Conservation (phyloP, 2,113 vertebrate genomes). For the Eonycteris spelaea region DNA sequence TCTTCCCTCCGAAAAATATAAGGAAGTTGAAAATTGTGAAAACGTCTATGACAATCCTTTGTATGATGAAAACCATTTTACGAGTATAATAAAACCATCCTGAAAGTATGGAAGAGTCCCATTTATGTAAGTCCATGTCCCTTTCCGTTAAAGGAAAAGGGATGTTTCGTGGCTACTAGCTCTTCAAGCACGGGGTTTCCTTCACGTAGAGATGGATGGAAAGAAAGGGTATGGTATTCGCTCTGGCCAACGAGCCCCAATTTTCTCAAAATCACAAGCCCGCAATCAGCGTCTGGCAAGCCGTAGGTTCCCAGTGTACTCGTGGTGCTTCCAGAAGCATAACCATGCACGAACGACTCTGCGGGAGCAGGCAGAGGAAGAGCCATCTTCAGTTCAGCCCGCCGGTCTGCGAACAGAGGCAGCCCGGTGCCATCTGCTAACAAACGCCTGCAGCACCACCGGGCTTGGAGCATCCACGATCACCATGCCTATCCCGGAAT, state of each 20-base stretch:
- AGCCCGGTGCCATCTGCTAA: not conserved
- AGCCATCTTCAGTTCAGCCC: not conserved
- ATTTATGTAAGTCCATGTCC: not conserved
- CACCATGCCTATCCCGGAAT: not conserved
- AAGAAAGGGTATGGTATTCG: not conserved
- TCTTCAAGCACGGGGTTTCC: not conserved
- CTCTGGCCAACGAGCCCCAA: not conserved
- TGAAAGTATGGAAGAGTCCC: not conserved
- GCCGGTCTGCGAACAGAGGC: not conserved
- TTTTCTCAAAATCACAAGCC: not conserved
- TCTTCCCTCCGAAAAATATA: not conserved
- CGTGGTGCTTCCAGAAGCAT: not conserved
- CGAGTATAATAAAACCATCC: not conserved
- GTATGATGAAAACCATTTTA: not conserved
- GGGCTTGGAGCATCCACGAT: not conserved
- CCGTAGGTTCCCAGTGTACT: conserved; percentile 5
- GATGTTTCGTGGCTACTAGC: not conserved
- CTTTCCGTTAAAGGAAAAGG: not conserved
- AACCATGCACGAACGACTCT: not conserved
- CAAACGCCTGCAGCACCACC: not conserved
- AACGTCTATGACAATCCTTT: not conserved
- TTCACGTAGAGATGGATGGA: not conserved
- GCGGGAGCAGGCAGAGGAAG: not conserved
- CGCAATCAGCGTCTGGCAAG: not conserved
- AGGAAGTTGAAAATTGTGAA: not conserved